Conservation (phyloP, 2,888 invertebrate species). For the Leptopilina myrica region DNA sequence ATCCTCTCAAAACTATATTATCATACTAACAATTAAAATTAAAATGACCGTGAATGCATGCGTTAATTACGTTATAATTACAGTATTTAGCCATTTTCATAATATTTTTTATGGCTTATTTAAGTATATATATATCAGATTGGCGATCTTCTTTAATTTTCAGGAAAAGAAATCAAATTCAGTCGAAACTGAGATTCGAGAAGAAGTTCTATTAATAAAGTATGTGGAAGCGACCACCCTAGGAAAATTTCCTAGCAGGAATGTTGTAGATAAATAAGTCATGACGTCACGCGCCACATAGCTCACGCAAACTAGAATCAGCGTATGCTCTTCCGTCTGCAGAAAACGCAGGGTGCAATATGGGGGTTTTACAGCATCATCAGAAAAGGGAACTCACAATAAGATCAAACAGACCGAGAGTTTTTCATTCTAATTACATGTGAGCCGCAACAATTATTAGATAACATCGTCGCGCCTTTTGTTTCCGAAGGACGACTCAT, state of each 20-base stretch:
- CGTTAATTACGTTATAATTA: background rate
- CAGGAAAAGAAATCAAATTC: slow-evolving; percentile 19
- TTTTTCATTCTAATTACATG: slow-evolving; percentile 69
- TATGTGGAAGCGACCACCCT: background rate
- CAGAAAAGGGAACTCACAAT: slow-evolving; percentile 49
- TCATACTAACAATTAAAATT: slow-evolving; percentile 14
- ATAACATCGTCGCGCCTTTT: slow-evolving; percentile 53
- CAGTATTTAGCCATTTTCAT: background rate
- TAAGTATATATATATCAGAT: background rate
- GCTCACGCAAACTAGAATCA: slow-evolving; percentile 64
- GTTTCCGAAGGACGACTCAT: slow-evolving; percentile 38
- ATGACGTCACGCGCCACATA: slow-evolving; percentile 70
- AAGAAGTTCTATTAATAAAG: background rate
- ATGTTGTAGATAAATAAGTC: slow-evolving; percentile 67
- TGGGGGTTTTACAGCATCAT: slow-evolving; percentile 61
- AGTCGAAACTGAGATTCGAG: slow-evolving; percentile 29
- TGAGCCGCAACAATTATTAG: slow-evolving; percentile 59
- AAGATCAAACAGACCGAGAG: slow-evolving; percentile 72
- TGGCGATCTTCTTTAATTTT: background rate
- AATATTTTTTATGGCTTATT: slow-evolving; percentile 20
- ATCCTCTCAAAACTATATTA: slow-evolving; percentile 5
- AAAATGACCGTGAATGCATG: background rate
- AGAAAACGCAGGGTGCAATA: slow-evolving; percentile 45
- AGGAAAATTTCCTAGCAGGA: slow-evolving; percentile 1
- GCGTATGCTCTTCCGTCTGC: slow-evolving; percentile 36